Conservation (phyloP, 37 sponge, comb jelly and placozoan species). For the Halisarca cf. caerulea region DNA sequence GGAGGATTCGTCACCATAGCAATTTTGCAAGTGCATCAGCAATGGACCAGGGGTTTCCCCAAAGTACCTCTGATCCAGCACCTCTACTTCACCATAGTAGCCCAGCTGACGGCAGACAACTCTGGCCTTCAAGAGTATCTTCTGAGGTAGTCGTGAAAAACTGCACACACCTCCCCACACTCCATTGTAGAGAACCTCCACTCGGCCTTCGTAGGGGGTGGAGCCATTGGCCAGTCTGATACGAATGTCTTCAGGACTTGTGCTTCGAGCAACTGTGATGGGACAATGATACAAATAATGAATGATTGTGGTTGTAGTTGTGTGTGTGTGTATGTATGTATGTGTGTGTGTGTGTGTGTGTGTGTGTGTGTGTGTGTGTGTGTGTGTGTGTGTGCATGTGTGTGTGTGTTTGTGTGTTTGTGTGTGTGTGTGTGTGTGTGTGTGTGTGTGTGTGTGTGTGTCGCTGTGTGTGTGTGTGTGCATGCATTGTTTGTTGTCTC, state of each 20-base stretch:
- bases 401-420: constrained; percentile 22
- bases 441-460: constrained; percentile 25
- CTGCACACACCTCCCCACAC: not conserved
- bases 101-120: constrained; percentile 12
- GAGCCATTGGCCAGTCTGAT: constrained; percentile 8
- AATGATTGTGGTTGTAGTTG: not conserved
- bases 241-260: not conserved
- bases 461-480: constrained; percentile 18
- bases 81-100: not conserved
- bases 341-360: constrained; percentile 25
- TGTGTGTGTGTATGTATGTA: constrained; percentile 5
- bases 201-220: not conserved
- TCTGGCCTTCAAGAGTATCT: not conserved
- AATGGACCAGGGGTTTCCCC: not conserved
- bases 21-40: not conserved
- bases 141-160: not conserved
- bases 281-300: not conserved
- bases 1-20: not conserved
- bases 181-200: not conserved
- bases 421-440: constrained; percentile 28
- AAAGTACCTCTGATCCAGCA: not conserved
- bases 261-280: too few relatives aligned
- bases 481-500: constrained; percentile 1
- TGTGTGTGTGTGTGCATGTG: constrained; percentile 20
- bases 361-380: constrained; percentile 23